phyloP scores from a whole-genome alignment of 53 echinoderm and acorn worm genomes.

The Zoroaster sp. region DNA sequence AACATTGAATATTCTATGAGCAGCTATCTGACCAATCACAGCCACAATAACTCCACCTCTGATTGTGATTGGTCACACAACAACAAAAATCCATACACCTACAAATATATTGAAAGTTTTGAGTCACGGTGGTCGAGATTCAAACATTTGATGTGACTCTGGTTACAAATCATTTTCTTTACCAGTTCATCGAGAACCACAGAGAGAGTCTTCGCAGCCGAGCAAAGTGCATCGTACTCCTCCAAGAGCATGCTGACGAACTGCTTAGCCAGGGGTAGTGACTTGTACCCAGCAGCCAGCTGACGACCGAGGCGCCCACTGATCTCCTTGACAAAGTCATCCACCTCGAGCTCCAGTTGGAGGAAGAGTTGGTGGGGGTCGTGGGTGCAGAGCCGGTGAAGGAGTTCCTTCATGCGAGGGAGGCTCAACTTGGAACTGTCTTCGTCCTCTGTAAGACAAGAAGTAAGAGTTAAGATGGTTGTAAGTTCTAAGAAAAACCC shows the following conservation, averaged over 20 bases:
- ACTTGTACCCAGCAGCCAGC: slow-evolving; percentile 80
- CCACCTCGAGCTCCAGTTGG: slow-evolving; percentile 90
- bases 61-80: too few species aligned
- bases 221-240: slow-evolving; percentile 91
- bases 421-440: slow-evolving; percentile 87
- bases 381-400: slow-evolving; percentile 87
- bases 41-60: too few species aligned
- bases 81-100: too few species aligned
- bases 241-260: slow-evolving; percentile 98
- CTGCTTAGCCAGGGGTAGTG: slow-evolving; percentile 88
- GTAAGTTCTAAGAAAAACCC: too few species aligned
- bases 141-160: too few species aligned
- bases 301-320: slow-evolving; percentile 84
- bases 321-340: slow-evolving; percentile 95
- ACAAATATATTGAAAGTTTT: too few species aligned
- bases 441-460: slow-evolving; percentile 74
- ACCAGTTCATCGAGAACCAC: slow-evolving; percentile 92
- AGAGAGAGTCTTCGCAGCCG: slow-evolving; percentile 86
- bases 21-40: too few species aligned
- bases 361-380: slow-evolving; percentile 97
- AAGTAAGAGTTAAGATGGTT: neutral
- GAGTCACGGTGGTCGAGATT: too few species aligned
- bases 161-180: neutral
- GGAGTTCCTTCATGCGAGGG: slow-evolving; percentile 92
- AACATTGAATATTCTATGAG: too few species aligned